Percentiles rank a stretch among this genome's conserved stretches.
Conservation (phyloP, 2,113 vertebrate genomes). For the Montifringilla adamsi region DNA sequence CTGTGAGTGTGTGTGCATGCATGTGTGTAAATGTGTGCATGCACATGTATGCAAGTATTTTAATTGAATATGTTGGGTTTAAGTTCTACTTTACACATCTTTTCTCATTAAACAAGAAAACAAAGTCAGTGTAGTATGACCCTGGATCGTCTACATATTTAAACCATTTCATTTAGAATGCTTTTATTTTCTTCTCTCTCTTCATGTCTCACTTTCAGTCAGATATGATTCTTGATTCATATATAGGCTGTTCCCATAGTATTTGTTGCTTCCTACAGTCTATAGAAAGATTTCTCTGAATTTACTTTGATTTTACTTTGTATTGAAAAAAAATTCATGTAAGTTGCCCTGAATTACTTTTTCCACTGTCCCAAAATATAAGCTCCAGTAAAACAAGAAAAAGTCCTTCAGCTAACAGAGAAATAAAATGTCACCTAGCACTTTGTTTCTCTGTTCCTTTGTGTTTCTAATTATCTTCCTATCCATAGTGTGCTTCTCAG, state of each 20-base stretch:
- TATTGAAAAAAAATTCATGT: not conserved
- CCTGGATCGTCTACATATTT: not conserved
- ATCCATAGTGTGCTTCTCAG: not conserved
- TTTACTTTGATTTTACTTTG: not conserved
- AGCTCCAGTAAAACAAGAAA: not conserved
- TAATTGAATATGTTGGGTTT: conserved; percentile 42
- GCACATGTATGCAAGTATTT: not conserved
- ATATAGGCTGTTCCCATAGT: not conserved
- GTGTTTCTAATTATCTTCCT: conserved; percentile 6
- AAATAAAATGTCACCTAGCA: not conserved
- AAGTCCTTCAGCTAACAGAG: not conserved
- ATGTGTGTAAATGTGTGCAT: conserved; percentile 9
- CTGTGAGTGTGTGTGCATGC: conserved; percentile 6
- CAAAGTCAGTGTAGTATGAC: not conserved
- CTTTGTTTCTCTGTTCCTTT: not conserved
- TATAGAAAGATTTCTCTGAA: not conserved
- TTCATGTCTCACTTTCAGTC: not conserved
- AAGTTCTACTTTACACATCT: conserved; percentile 47
- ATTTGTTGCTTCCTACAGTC: not conserved
- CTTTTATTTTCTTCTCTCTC: not conserved
- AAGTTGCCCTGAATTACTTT: not conserved
- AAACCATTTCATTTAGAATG: not conserved
- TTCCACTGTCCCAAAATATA: not conserved
- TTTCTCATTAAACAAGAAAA: not conserved
- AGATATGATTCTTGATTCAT: not conserved